Conservation (phyloP, 2,113 vertebrate genomes). For the Syrrhaptes paradoxus region DNA sequence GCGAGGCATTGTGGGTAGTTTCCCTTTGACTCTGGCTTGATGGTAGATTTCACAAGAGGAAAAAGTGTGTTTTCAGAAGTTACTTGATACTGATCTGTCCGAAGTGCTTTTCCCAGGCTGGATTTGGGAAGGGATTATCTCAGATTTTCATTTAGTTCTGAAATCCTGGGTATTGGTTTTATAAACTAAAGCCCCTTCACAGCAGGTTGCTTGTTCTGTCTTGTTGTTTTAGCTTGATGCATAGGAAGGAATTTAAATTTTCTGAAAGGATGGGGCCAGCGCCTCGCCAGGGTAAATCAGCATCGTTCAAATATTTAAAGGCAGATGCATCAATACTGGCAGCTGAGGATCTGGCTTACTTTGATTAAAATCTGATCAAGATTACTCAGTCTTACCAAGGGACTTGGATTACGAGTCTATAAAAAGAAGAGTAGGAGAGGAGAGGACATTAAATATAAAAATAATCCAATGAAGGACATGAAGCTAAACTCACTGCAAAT, state of each 20-base stretch:
- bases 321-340: slow-evolving; percentile 48
- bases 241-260: slow-evolving; percentile 59
- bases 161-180: slow-evolving; percentile 58
- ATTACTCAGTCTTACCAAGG: slow-evolving; percentile 55
- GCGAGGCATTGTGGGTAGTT: slow-evolving; percentile 12
- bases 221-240: slow-evolving; percentile 59
- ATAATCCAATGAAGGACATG: slow-evolving; percentile 50
- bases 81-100: slow-evolving; percentile 57
- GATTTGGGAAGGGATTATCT: slow-evolving; percentile 65
- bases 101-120: slow-evolving; percentile 55
- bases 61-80: slow-evolving; percentile 48
- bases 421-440: slow-evolving; percentile 53
- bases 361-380: slow-evolving; percentile 68
- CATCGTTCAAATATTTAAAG: slow-evolving; percentile 59
- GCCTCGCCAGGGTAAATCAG: background rate
- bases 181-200: slow-evolving; percentile 33
- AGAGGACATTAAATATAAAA: slow-evolving; percentile 60
- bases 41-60: slow-evolving; percentile 23
- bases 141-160: slow-evolving; percentile 64
- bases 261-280: background rate
- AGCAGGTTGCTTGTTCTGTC: slow-evolving; percentile 40
- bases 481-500: slow-evolving; percentile 34
- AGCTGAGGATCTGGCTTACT: slow-evolving; percentile 57
- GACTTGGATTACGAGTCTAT: slow-evolving; percentile 65
- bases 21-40: background rate